These are phyloP conservation scores for Varecia variegata DNA, from an alignment of 2,797 vertebrate species.

Conservation along the genomic window DNA sequence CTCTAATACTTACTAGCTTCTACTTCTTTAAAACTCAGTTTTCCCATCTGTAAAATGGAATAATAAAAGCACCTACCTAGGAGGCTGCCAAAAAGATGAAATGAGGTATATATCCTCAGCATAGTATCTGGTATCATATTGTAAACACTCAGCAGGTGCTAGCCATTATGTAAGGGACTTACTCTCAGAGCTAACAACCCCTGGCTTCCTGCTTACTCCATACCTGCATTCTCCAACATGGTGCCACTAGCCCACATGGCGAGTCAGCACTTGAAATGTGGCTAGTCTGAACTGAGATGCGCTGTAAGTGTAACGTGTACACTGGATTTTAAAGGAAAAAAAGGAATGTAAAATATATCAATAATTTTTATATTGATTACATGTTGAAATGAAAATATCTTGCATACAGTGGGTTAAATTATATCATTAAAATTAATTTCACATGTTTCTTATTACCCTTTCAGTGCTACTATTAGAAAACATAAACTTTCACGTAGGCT, in stretches of 20 bases:
- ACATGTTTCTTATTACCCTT: not conserved
- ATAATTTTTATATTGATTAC: not conserved
- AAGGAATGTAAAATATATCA: not conserved
- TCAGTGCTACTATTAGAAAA: not conserved
- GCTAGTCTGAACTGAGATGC: not conserved
- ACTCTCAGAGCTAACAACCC: not conserved
- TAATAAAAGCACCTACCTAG: not conserved
- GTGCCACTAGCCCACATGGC: too few relatives aligned
- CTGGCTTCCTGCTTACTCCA: not conserved
- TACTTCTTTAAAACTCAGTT: not conserved
- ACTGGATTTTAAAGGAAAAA: not conserved
- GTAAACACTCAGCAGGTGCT: not conserved
- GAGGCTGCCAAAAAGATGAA: not conserved
- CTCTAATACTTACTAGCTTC: not conserved
- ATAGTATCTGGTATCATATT: not conserved
- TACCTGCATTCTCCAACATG: accelerated
- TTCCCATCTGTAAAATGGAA: not conserved
- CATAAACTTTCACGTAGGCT: not conserved
- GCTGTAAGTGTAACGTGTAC: not conserved
- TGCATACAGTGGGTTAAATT: not conserved
- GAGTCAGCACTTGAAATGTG: not conserved
- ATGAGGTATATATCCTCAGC: not conserved
- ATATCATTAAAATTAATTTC: not conserved
- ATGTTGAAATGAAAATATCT: not conserved
- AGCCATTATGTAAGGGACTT: not conserved